phyloP scores from a whole-genome alignment of 1,140 invertebrate genomes.

The Agrypnia vestita region DNA sequence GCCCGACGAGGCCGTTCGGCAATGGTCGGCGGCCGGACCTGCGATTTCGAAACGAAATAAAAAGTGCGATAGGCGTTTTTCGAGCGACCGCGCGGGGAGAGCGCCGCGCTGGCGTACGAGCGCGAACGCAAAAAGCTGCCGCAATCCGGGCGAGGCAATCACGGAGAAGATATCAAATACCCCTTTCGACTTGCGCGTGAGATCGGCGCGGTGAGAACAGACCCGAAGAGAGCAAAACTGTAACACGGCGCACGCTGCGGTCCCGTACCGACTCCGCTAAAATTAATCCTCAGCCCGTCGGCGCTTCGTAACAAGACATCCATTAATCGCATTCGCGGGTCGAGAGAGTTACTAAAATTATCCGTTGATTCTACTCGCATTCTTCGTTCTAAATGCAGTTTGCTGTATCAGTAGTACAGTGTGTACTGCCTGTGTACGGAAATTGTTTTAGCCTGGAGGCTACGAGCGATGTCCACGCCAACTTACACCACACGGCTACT shows the following conservation, averaged over 20 bases:
- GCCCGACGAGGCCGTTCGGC: constrained; percentile 42
- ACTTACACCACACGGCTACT: constrained; percentile 37
- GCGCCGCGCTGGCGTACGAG: constrained; percentile 1
- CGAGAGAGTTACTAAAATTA: background rate
- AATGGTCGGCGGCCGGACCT: constrained; percentile 40
- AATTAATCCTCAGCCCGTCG: background rate
- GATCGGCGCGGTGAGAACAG: background rate
- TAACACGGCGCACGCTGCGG: constrained; percentile 32
- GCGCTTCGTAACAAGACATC: background rate
- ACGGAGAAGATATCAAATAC: background rate
- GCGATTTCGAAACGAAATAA: constrained; percentile 60
- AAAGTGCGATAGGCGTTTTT: constrained; percentile 47
- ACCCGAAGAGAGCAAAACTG: constrained; percentile 42
- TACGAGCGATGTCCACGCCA: constrained; percentile 44
- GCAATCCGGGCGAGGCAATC: background rate
- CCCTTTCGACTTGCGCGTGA: background rate
- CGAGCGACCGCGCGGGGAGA: constrained; percentile 5
- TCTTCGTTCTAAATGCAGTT: background rate
- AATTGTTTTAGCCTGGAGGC: constrained; percentile 48
- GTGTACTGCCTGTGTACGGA: constrained; percentile 39
- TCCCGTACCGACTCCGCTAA: background rate
- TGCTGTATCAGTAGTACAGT: background rate
- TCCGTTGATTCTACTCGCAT: background rate
- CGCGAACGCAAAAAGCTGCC: constrained; percentile 5
- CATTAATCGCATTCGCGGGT: background rate